These are phyloP conservation scores for Drosophila ochracea DNA, from an alignment of 2,888 invertebrate species.

Conservation along the genomic window DNA sequence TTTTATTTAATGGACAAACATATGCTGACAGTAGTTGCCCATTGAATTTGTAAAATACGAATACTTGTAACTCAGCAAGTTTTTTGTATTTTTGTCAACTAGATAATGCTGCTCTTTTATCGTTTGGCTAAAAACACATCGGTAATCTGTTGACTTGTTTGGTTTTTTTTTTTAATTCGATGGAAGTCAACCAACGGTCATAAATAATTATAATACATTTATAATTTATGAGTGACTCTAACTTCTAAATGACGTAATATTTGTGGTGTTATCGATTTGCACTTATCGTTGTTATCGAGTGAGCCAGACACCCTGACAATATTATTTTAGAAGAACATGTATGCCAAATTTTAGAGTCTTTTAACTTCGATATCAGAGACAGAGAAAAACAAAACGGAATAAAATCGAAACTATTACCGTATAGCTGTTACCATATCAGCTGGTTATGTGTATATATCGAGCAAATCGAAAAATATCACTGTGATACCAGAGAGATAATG, in stretches of 20 bases:
- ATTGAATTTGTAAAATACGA: background rate
- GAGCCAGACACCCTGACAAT: background rate
- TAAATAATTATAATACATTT: background rate
- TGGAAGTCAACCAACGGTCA: background rate
- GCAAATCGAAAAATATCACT: background rate
- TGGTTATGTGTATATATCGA: background rate
- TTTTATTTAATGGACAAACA: background rate
- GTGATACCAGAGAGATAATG: background rate
- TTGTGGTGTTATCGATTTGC: background rate
- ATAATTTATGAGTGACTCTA: background rate
- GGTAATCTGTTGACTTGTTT: background rate
- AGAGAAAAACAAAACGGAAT: background rate
- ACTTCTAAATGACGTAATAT: background rate
- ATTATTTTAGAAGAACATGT: background rate
- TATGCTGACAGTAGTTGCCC: background rate
- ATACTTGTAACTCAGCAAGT: background rate
- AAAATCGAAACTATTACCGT: too few relatives aligned
- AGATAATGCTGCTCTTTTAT: background rate
- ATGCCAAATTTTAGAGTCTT: background rate
- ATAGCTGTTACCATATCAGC: background rate
- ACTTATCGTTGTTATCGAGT: background rate
- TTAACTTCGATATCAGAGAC: background rate
- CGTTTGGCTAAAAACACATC: background rate
- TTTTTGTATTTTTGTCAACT: background rate
- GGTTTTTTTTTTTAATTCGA: background rate